Conservation (phyloP, 2,797 vertebrate species). For the Sebastes dallii region DNA sequence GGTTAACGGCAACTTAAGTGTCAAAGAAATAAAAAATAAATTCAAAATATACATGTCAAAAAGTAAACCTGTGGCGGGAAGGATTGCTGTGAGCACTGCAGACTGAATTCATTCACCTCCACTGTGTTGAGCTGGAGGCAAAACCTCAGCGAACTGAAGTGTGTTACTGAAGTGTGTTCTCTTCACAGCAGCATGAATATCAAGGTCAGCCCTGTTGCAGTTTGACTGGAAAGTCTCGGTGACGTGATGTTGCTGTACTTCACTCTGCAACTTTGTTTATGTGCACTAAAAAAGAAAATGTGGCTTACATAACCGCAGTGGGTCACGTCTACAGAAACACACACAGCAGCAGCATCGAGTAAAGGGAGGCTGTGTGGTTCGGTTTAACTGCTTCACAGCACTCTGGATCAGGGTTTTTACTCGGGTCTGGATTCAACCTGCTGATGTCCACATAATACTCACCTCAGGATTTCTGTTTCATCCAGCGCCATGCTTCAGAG, state of each 20-base stretch:
- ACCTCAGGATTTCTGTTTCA: background rate
- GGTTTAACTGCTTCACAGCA: background rate
- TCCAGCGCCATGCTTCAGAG: background rate
- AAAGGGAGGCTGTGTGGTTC: background rate
- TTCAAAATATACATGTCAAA: no score
- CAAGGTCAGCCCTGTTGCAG: background rate
- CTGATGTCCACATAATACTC: background rate
- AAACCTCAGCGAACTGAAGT: background rate
- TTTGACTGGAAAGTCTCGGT: background rate
- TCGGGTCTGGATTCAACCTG: background rate
- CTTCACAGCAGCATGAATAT: background rate
- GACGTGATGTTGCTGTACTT: background rate
- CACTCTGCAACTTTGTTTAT: slow-evolving; percentile 18
- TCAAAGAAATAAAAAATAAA: background rate
- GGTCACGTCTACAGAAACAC: background rate
- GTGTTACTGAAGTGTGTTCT: background rate
- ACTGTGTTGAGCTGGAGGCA: background rate
- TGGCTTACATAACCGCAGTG: slow-evolving; percentile 25
- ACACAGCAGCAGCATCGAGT: background rate
- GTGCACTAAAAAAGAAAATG: slow-evolving; percentile 24
- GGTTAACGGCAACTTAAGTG: background rate
- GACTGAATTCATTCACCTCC: background rate
- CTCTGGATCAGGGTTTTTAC: background rate
- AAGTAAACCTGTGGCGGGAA: no score
- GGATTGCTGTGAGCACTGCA: background rate